Base-by-base conservation (phyloP, 2,113 vertebrate species). In the Callorhinus ursinus region DNA sequence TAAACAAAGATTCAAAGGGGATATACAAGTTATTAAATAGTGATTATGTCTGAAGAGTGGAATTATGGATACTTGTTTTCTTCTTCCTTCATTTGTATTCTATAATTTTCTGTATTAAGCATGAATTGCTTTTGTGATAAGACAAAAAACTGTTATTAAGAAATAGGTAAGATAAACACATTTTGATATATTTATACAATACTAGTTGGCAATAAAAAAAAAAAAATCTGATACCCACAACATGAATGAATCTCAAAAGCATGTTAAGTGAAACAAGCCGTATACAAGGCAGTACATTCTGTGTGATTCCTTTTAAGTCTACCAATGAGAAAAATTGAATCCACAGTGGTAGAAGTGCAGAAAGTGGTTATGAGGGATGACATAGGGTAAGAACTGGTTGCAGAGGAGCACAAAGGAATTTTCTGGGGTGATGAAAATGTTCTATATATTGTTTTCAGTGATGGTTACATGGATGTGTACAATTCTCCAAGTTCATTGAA, bases 191-290 rank as follows among this genome's bases (percentile, higher is more conserved):
- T 81, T 69, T 19, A 85, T 77, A 71, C 36, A 76, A 46, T 57
- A 84, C 33, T 95, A 88, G 42, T 53, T 55, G 88, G 55, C 61
- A 80, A 12, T 65, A 42, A 84, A 91, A 88, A 81, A n/a, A n/a
- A 90, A 57, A 87, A 74, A 46, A 46, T 9, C 39, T 84, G 72
- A 61, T 59, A 46, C 31, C 82, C 28, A 67, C 7, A 77, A 71
- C 46, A 88, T 88, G 61, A 67, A 86, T 89, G 61, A 65, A 82
- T 83, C 90, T 93, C 15, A 57, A 87, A 95, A 93, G 36, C 36
- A 71, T 79, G 2, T 76, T 92, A 94, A 79, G 57, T 65, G 49
- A 85, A 82, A 88, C 2, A 88, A 93, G 4, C 4, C 79, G n/a
- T 72, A 57, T 59, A 57, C 19, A 74, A 81, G 55, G 57, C 11